Evolutionary conservation across 2,888 invertebrate genomes (phyloP).

Genomic region (Helleia helle): DNA sequence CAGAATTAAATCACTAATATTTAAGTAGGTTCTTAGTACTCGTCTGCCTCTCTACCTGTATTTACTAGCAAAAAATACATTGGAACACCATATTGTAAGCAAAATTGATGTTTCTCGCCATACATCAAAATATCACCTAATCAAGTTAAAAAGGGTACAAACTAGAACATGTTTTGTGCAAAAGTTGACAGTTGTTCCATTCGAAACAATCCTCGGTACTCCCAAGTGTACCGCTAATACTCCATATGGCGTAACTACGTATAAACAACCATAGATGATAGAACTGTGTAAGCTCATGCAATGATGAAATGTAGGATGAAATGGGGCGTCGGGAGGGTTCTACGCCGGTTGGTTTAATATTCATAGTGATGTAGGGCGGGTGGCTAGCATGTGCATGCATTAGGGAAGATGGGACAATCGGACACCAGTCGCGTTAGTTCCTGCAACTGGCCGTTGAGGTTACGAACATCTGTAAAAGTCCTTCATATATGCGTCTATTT

Average conservation of each 20-base stretch:
- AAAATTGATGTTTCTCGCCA: constrained; percentile 10
- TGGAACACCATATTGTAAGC: too few relatives aligned
- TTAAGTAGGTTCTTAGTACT: too few relatives aligned
- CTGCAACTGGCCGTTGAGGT: constrained; percentile 44
- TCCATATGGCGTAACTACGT: constrained; percentile 65
- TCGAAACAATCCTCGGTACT: constrained; percentile 49
- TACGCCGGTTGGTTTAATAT: constrained; percentile 36
- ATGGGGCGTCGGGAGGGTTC: constrained; percentile 26
- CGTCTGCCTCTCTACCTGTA: too few relatives aligned
- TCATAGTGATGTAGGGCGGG: constrained; percentile 53
- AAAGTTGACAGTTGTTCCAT: constrained; percentile 65
- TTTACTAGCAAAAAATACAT: too few relatives aligned
- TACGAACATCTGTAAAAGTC: constrained; percentile 15
- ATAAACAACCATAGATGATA: constrained; percentile 40
- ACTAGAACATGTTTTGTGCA: constrained; percentile 38
- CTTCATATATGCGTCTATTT: background rate
- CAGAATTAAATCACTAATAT: too few relatives aligned
- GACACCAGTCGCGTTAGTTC: constrained; percentile 55
- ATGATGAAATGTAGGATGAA: constrained; percentile 9
- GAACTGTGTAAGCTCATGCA: constrained; percentile 27
- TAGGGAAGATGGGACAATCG: constrained; percentile 62
- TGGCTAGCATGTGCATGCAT: constrained; percentile 70
- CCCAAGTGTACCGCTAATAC: constrained; percentile 69
- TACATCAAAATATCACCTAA: background rate
- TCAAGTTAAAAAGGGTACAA: constrained; percentile 13